Base-by-base conservation (phyloP, 2,888 invertebrate species). In the Tetranychus truncatus region DNA sequence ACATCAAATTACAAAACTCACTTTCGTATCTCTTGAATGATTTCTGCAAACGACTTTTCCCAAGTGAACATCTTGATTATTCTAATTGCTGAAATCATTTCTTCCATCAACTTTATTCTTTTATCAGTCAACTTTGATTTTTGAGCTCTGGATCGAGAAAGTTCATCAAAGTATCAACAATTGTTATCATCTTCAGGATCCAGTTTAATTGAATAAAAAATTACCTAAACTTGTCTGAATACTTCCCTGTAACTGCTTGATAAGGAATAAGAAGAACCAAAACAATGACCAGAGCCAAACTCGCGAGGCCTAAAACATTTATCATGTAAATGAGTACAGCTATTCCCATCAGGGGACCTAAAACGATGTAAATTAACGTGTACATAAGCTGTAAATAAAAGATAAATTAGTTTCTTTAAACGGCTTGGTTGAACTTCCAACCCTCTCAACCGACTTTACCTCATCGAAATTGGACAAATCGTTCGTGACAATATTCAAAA, bases 51-150 rank as follows among this genome's bases (percentile, higher is more conserved):
- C 0, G 93, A 91, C 79, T 88, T 89, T 82, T 95, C 95, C 86
- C 95, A 95, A 3, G 93, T 91, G 82, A 95, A 95, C 93, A 95
- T 95, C 85, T 95, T 95, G 78, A 95, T 91, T 2, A 95, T 92
- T 84, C 93, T 89, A 84, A 97, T 93, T 73, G 94, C 95, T 76
- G 88, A 87, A 78, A 96, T 89, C 79, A 96, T 89, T 86, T 97
- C 96, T 81, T 91, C 92, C 93, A 96, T 96, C 74, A 95, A 86
- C 74, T 92, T 87, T 69, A 96, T 91, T 78, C 96, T 86, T 80
- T 90, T 89, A 83, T 96, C 96, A 0, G 95, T 95, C 81, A 89
- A 87, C 77, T 86, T 84, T 0, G 95, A 95, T 0, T 92, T 92
- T 81, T 88, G 55, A 15, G 11, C 88, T 82, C 88, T 86, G 78